These are phyloP conservation scores for Alligator sinensis DNA, from an alignment of 2,113 vertebrate genomes.

Conservation along the genomic window DNA sequence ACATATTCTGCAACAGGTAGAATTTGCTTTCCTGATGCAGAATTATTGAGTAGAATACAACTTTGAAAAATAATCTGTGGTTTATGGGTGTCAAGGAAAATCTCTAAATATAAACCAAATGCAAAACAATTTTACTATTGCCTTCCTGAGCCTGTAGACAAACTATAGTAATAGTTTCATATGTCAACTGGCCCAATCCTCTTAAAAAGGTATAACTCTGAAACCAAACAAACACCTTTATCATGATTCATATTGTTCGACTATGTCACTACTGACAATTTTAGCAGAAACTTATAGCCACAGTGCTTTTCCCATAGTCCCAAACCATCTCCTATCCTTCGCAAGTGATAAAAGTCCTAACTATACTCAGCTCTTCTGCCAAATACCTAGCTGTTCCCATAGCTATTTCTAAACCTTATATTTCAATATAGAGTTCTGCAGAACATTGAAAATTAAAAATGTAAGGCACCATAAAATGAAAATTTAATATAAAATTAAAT, in stretches of 20 bases:
- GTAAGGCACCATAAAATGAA: background rate
- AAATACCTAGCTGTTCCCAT: background rate
- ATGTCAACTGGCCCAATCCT: background rate
- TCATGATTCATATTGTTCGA: background rate
- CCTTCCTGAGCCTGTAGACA: background rate
- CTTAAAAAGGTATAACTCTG: background rate
- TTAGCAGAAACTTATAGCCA: background rate
- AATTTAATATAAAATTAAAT: background rate
- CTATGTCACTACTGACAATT: background rate
- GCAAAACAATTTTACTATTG: background rate
- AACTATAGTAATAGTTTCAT: background rate
- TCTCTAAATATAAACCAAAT: background rate
- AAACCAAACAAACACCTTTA: background rate
- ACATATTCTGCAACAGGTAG: background rate
- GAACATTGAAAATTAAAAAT: background rate
- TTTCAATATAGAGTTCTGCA: background rate
- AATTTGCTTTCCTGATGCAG: background rate
- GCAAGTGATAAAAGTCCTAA: background rate
- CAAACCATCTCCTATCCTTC: background rate
- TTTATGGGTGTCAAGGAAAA: background rate
- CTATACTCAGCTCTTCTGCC: background rate
- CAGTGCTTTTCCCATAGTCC: background rate
- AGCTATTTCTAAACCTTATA: rapidly evolving
- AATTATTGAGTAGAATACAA: background rate
- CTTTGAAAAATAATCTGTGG: background rate